Percentiles rank a stretch among this genome's conserved stretches.
Evolutionary conservation across 2,113 vertebrate genomes (phyloP).

Genomic region (Notarius lentiginosus): DNA sequence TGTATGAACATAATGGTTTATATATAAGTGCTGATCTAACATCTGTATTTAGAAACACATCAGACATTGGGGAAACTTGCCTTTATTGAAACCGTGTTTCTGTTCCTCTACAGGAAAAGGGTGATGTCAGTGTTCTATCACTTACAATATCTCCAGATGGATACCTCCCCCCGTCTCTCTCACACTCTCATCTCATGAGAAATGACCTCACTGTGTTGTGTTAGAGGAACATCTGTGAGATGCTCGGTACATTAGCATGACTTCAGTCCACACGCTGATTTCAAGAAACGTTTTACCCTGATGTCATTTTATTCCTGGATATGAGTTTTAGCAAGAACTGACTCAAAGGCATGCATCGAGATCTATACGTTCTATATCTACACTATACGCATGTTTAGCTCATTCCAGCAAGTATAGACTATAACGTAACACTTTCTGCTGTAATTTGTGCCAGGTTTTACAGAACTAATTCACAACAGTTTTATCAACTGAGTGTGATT

Average conservation of each 20-base stretch:
- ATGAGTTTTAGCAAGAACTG: not conserved
- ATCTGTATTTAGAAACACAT: conserved; percentile 61
- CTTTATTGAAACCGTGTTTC: conserved; percentile 72
- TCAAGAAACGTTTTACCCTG: conserved; percentile 11
- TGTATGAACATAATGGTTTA: not conserved
- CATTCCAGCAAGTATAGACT: not conserved
- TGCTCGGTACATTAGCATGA: conserved; percentile 62
- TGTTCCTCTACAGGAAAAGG: conserved; percentile 83
- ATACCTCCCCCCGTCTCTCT: conserved; percentile 60
- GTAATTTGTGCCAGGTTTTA: not conserved
- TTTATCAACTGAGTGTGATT: not conserved
- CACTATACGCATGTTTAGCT: not conserved
- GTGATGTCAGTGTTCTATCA: conserved; percentile 91
- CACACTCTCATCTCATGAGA: conserved; percentile 66
- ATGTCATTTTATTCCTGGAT: not conserved
- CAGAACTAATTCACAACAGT: not conserved
- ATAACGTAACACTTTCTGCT: not conserved
- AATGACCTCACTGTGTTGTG: conserved; percentile 90
- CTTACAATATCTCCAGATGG: conserved; percentile 87
- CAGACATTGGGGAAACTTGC: conserved; percentile 61
- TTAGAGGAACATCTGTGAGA: conserved; percentile 83
- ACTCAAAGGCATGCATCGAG: not conserved
- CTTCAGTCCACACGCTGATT: conserved; percentile 35
- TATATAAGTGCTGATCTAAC: not conserved
- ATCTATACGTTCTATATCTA: not conserved